phyloP scores from a whole-genome alignment of 2,113 vertebrate genomes.

The Nothocercus nigrocapillus region DNA sequence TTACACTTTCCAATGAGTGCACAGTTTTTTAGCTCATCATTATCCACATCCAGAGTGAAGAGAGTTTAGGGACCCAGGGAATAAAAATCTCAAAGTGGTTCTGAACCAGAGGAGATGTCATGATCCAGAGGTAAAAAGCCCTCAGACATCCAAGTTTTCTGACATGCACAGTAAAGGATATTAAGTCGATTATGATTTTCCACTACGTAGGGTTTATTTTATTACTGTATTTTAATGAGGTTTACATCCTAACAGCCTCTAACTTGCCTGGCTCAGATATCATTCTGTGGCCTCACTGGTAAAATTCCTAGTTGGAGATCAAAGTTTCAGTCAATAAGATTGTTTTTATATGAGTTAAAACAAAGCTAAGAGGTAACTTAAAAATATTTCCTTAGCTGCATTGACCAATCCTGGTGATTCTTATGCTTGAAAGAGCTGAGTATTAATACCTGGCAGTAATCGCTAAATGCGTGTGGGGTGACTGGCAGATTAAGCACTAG shows the following conservation, averaged over 20 bases:
- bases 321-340: background rate
- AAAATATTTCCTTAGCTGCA: conserved; percentile 1
- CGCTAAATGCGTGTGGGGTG: conserved; percentile 66
- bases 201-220: background rate
- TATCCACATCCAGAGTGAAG: background rate
- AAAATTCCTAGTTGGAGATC: background rate
- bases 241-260: background rate
- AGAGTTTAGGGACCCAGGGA: background rate
- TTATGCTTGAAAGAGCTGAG: conserved; percentile 68
- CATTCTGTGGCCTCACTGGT: background rate
- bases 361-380: background rate
- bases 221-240: background rate
- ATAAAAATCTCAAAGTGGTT: background rate
- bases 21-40: background rate
- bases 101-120: background rate
- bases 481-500: conserved; percentile 74
- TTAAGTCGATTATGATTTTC: conserved; percentile 10
- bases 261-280: background rate
- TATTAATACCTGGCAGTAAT: conserved; percentile 66
- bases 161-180: background rate
- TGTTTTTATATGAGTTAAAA: background rate
- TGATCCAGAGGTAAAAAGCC: background rate
- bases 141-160: background rate
- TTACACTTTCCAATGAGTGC: accelerated
- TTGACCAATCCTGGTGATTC: conserved; percentile 46